phyloP scores from a whole-genome alignment of 1,140 invertebrate genomes.

The Babylonia areolata region DNA sequence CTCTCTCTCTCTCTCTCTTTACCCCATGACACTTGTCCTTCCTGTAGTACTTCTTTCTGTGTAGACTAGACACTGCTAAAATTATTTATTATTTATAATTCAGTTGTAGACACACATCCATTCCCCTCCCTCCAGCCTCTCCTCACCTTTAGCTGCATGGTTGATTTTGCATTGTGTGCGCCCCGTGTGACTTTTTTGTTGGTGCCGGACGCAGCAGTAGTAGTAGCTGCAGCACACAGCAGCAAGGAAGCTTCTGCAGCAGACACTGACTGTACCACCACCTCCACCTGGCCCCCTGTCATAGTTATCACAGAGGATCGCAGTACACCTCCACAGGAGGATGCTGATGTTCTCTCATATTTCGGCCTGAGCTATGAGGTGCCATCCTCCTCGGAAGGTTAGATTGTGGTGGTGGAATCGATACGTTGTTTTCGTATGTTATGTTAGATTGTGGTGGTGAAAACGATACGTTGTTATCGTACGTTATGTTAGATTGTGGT shows the following conservation, averaged over 20 bases:
- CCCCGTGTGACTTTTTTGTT: not conserved
- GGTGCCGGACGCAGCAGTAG: not conserved
- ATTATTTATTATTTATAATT: too few species aligned
- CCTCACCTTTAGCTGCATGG: not conserved
- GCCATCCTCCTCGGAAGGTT: slow-evolving; percentile 32
- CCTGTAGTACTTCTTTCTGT: too few species aligned
- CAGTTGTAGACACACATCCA: too few species aligned
- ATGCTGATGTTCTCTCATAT: slow-evolving; percentile 61
- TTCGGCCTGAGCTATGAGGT: slow-evolving; percentile 53
- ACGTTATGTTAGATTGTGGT: too few species aligned
- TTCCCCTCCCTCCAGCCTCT: not conserved
- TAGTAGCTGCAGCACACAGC: not conserved
- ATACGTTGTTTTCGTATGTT: too few species aligned
- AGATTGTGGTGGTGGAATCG: slow-evolving; percentile 11
- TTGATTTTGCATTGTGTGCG: not conserved
- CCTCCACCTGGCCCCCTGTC: too few species aligned
- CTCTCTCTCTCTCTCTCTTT: too few species aligned
- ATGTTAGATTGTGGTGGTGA: too few species aligned
- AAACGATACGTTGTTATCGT: too few species aligned
- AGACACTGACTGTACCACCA: slow-evolving; percentile 25
- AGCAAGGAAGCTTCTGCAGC: not conserved
- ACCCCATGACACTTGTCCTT: too few species aligned
- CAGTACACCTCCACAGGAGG: slow-evolving; percentile 61
- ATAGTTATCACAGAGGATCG: slow-evolving; percentile 68
- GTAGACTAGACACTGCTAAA: too few species aligned